Conservation (phyloP, 2,888 invertebrate species). For the Epirrhoe tristata region DNA sequence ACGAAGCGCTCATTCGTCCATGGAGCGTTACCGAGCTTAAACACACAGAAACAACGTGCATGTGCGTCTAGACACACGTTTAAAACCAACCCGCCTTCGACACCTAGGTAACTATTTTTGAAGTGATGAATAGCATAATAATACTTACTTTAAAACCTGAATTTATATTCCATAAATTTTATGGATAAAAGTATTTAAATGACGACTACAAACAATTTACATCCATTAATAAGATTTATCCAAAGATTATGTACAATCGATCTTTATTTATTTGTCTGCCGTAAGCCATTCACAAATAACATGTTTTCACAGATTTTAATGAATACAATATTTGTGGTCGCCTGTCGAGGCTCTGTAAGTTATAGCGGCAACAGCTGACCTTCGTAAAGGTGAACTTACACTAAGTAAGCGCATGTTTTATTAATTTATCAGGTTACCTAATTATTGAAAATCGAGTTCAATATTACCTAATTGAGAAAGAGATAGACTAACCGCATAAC, state of each 20-base stretch:
- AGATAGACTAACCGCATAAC: no score
- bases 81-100: no score
- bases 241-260: conserved; percentile 12
- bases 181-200: background rate
- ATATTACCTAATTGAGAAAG: no score
- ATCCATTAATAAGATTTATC: conserved; percentile 21
- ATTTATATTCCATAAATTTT: no score
- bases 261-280: conserved; percentile 25
- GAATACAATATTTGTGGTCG: conserved; percentile 47
- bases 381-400: conserved; percentile 12
- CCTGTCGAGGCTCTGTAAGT: conserved; percentile 50
- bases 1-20: no score
- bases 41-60: no score
- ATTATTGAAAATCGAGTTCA: no score
- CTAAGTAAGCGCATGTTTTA: background rate
- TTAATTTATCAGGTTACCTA: background rate
- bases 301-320: conserved; percentile 24
- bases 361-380: conserved; percentile 47
- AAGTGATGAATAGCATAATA: no score
- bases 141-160: no score
- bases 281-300: conserved; percentile 24
- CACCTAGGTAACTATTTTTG: no score
- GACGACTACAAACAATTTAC: background rate
- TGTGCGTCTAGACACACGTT: no score
- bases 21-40: no score